Evolutionary conservation across 1,140 invertebrate genomes (phyloP).

Genomic region (Solenopsis fugax): DNA sequence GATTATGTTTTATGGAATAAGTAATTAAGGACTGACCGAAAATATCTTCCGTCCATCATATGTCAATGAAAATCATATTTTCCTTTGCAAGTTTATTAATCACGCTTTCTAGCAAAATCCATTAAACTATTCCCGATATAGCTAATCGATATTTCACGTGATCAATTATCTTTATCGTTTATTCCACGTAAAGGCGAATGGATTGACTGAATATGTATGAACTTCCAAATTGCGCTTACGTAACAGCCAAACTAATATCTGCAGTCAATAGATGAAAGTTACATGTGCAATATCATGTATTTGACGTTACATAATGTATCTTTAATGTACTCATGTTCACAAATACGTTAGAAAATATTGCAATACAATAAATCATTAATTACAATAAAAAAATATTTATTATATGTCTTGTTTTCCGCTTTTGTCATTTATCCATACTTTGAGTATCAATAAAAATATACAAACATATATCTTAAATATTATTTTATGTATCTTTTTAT

Average conservation of each 20-base stretch:
- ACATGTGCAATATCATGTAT: constrained; percentile 35
- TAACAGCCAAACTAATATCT: constrained; percentile 50
- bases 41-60: constrained; percentile 58
- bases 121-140: constrained; percentile 66
- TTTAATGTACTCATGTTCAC: background rate
- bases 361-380: background rate
- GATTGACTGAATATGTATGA: constrained; percentile 43
- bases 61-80: constrained; percentile 71
- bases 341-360: background rate
- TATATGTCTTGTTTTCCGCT: too few relatives aligned
- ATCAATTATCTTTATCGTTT: constrained; percentile 59
- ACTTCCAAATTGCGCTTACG: constrained; percentile 50
- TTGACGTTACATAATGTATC: background rate
- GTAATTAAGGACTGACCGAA: constrained; percentile 70
- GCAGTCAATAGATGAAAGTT: constrained; percentile 56
- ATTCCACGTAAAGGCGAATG: constrained; percentile 53
- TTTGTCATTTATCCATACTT: background rate
- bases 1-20: constrained; percentile 66
- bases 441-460: background rate
- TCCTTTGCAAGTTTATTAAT: constrained; percentile 76
- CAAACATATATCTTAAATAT: background rate
- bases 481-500: background rate
- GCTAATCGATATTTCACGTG: constrained; percentile 49
- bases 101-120: constrained; percentile 59
- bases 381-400: background rate